Evolutionary conservation across 2,113 vertebrate genomes (phyloP).

Genomic region (Albula goreensis): DNA sequence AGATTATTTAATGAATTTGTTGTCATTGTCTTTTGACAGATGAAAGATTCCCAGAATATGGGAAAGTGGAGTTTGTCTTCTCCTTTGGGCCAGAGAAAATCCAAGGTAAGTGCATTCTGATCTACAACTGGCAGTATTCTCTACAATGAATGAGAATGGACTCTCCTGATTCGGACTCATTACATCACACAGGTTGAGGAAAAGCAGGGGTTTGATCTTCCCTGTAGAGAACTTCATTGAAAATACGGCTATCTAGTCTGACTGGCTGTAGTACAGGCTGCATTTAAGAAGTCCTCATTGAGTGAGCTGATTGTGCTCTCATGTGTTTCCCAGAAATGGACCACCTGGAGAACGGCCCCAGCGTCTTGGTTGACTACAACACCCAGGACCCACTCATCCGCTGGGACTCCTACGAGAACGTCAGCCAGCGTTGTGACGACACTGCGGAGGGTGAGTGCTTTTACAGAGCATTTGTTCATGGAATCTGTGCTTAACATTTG

Average conservation of each 20-base stretch:
- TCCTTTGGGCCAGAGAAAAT: slow-evolving; percentile 97
- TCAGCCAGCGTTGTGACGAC: slow-evolving; percentile 82
- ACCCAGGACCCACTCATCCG: slow-evolving; percentile 92
- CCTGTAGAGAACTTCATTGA: too few relatives aligned
- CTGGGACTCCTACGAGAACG: slow-evolving; percentile 96
- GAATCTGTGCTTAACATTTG: too few relatives aligned
- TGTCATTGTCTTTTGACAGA: slow-evolving; percentile 70
- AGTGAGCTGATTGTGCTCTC: not conserved
- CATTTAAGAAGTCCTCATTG: not conserved
- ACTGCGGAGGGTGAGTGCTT: slow-evolving; percentile 74
- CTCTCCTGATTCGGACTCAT: not conserved
- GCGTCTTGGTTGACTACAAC: slow-evolving; percentile 95
- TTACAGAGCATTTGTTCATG: not conserved
- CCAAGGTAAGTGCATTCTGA: slow-evolving; percentile 76
- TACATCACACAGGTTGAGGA: too few relatives aligned
- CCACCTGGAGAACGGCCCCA: slow-evolving; percentile 91
- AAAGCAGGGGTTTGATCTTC: too few relatives aligned
- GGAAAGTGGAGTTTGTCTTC: slow-evolving; percentile 97
- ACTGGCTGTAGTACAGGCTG: not conserved
- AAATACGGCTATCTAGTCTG: not conserved
- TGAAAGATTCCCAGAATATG: slow-evolving; percentile 93
- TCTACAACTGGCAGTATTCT: not conserved
- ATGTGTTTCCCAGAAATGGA: slow-evolving; percentile 78
- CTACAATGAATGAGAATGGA: not conserved
- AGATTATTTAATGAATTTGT: not conserved